These are phyloP conservation scores for Taurulus bubalis DNA, from an alignment of 2,113 vertebrate species.

Conservation along the genomic window DNA sequence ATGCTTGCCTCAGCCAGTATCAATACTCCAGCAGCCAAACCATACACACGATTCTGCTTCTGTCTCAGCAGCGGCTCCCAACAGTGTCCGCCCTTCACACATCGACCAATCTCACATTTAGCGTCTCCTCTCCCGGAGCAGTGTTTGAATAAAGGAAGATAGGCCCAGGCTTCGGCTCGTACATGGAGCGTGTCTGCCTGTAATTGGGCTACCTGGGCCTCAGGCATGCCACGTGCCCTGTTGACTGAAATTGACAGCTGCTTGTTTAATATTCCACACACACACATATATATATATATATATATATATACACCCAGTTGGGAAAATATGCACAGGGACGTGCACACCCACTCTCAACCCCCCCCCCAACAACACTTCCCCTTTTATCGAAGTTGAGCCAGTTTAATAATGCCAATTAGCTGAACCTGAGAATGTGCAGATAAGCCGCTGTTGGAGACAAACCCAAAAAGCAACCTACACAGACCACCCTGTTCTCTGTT, in stretches of 20 bases:
- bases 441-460: conserved; percentile 70
- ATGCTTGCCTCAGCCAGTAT: conserved; percentile 16
- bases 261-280: conserved; percentile 75
- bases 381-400: conserved; percentile 57
- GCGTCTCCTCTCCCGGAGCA: conserved; percentile 53
- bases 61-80: conserved; percentile 50
- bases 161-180: conserved; percentile 50
- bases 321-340: conserved; percentile 42
- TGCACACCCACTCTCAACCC: conserved; percentile 28
- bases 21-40: conserved; percentile 42
- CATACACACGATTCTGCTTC: conserved; percentile 16
- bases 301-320: conserved; percentile 32
- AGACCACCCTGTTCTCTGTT: conserved; percentile 46
- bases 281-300: conserved; percentile 19
- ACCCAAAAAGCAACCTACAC: conserved; percentile 44
- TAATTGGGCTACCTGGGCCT: conserved; percentile 83
- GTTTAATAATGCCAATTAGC: conserved; percentile 83
- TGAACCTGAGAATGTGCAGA: conserved; percentile 75
- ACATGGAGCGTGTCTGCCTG: conserved; percentile 64
- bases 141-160: conserved; percentile 69
- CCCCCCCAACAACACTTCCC: conserved; percentile 9
- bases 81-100: conserved; percentile 69
- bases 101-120: conserved; percentile 70
- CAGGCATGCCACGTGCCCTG: conserved; percentile 60
- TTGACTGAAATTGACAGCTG: conserved; percentile 82